Conservation (phyloP, 2,888 invertebrate genomes). For the Lagria hirta region DNA sequence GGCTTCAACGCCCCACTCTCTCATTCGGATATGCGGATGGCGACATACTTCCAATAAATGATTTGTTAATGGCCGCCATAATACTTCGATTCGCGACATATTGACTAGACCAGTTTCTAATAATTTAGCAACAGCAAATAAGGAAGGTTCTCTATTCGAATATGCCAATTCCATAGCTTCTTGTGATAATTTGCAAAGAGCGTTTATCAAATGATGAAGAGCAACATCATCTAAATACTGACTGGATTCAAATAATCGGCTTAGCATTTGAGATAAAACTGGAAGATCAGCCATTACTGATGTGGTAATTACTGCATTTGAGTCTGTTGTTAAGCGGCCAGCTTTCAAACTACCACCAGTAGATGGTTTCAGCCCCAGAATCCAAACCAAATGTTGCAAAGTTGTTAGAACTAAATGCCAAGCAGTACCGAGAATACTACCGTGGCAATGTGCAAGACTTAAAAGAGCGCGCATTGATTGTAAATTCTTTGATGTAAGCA, state of each 20-base stretch:
- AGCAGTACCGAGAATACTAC: conserved; percentile 86
- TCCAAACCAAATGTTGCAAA: conserved; percentile 91
- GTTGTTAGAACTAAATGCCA: conserved; percentile 97
- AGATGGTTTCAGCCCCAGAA: conserved; percentile 91
- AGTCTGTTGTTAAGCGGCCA: conserved; percentile 74
- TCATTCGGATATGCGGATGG: conserved; percentile 91
- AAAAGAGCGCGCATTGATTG: conserved; percentile 94
- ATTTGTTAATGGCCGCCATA: conserved; percentile 94
- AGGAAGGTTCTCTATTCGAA: conserved; percentile 92
- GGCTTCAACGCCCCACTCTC: conserved; percentile 98
- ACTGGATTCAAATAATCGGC: conserved; percentile 91
- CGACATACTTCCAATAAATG: conserved; percentile 96
- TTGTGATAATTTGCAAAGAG: conserved; percentile 91
- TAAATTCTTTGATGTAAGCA: conserved; percentile 96
- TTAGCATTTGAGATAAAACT: conserved; percentile 85
- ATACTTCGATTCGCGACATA: conserved; percentile 86
- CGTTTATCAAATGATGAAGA: conserved; percentile 93
- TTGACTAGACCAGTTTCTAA: conserved; percentile 96
- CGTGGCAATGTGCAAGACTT: conserved; percentile 87
- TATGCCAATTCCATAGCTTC: conserved; percentile 98
- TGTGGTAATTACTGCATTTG: conserved; percentile 88
- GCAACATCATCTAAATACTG: conserved; percentile 92
- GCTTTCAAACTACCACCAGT: conserved; percentile 92
- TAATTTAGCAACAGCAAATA: conserved; percentile 97
- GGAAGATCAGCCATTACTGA: conserved; percentile 97